Evolutionary conservation across 2,797 vertebrate species (phyloP).

Genomic region (Tadarida brasiliensis): DNA sequence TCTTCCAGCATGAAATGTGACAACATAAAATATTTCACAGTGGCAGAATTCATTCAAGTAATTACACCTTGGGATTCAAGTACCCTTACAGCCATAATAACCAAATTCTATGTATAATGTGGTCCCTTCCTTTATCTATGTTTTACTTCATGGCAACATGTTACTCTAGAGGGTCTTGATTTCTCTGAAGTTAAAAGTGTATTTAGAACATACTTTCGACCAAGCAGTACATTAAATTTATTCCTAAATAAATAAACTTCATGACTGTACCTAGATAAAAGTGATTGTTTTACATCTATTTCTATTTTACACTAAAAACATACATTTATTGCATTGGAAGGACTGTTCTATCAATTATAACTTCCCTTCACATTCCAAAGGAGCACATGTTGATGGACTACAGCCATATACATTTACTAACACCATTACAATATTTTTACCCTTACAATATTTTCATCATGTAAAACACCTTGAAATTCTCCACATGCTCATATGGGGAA

Average conservation of each 20-base stretch:
- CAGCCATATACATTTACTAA: neutral
- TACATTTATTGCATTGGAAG: neutral
- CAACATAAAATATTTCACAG: neutral
- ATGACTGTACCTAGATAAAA: neutral
- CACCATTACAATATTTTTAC: neutral
- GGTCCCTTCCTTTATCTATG: neutral
- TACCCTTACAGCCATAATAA: neutral
- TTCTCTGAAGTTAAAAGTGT: neutral
- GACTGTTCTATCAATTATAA: neutral
- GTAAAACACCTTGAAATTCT: neutral
- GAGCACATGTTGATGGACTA: neutral
- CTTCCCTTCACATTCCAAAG: neutral
- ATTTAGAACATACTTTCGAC: slow-evolving; percentile 28
- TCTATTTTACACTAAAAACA: slow-evolving; percentile 39
- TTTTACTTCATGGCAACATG: slow-evolving; percentile 59
- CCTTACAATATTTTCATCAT: neutral
- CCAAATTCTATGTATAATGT: neutral
- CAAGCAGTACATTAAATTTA: slow-evolving; percentile 2
- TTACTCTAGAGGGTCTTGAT: slow-evolving; percentile 7
- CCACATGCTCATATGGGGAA: neutral
- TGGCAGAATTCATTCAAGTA: neutral
- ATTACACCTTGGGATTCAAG: slow-evolving; percentile 1
- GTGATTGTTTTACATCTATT: neutral
- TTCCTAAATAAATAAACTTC: slow-evolving; percentile 14
- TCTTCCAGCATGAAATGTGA: neutral